Conservation (phyloP, 2,113 vertebrate species). For the Nothobranchius kuhntae region DNA sequence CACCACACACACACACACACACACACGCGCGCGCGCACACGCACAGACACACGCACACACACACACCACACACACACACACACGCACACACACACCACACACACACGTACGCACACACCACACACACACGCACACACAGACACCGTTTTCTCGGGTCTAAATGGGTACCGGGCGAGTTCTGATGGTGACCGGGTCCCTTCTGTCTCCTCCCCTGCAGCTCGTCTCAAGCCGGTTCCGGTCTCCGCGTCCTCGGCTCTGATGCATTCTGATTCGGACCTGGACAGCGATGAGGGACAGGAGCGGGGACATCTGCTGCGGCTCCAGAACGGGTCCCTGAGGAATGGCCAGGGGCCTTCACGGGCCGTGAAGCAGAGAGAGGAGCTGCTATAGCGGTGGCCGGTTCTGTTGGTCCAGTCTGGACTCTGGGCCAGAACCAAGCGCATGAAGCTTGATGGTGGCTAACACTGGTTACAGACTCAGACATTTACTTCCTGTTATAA, state of each 20-base stretch:
- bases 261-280: slow-evolving; percentile 95
- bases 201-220: slow-evolving; percentile 71
- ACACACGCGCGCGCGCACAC: fast-evolving
- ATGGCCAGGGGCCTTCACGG: slow-evolving; percentile 85
- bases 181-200: background rate
- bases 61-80: too few species aligned
- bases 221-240: slow-evolving; percentile 83
- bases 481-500: slow-evolving; percentile 24
- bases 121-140: too few species aligned
- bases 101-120: too few species aligned
- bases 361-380: slow-evolving; percentile 84
- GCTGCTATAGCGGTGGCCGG: slow-evolving; percentile 70
- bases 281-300: slow-evolving; percentile 94
- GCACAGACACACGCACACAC: too few species aligned
- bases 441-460: slow-evolving; percentile 11
- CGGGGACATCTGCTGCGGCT: slow-evolving; percentile 89
- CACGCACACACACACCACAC: too few species aligned
- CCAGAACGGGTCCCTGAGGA: slow-evolving; percentile 93
- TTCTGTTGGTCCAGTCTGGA: slow-evolving; percentile 25
- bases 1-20: too few species aligned
- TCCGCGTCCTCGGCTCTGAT: slow-evolving; percentile 92
- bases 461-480: slow-evolving; percentile 14
- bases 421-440: slow-evolving; percentile 62
- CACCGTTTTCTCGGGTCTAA: too few species aligned
- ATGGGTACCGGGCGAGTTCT: too few species aligned